Base-by-base conservation (phyloP, 2,797 vertebrate genomes). In the Pyrocephalus nanus region DNA sequence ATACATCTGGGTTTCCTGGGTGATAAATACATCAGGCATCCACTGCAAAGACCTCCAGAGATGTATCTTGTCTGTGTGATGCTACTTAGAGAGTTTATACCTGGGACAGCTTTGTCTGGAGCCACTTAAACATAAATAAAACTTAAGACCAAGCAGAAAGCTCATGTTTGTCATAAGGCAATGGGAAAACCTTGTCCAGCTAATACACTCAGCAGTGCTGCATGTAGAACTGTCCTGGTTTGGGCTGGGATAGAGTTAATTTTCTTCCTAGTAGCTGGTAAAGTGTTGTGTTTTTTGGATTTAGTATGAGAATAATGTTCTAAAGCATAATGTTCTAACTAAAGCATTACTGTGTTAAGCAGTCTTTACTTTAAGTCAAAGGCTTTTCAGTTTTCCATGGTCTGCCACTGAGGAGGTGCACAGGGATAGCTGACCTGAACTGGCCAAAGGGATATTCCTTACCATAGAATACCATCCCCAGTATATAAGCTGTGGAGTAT, bases 151-250 rank as follows among this genome's bases (percentile, higher is more conserved):
- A 89, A 85, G 64, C 4, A 71, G 57, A 47, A 89, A 85, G 20
- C 2, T 11, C 0, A 2, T 15, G 9, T 38, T 61, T 2, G 0
- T 64, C 26, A 34, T 12, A 50, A 72, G 40, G 40, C 4, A 18
- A 30, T 78, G 43, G 69, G 65, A 74, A 83, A 65, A 36, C 21
- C 43, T 45, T 50, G n/a, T 12, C 30, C 64, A 80, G 69, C 29
- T 43, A 82, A 84, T 40, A 29, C 4, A 65, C 8, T 58, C 58
- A n/a, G 22, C 26, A 81, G 45, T 6, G 26, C 51, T 50, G 21
- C 40, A 55, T 0, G 1, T 8, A 38, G 58, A 92, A 38, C 23
- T 48, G 12, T 36, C 15, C 10, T 48, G 12, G 23, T 48, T 76
- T 76, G 1, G 0, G 23, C 34, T 72, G 40, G 5, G 17, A 27